A percentile compares a stretch with the other conserved stretches of the same genome.
Conservation (phyloP, 2,797 vertebrate genomes). For the Pangasius krempfi region DNA sequence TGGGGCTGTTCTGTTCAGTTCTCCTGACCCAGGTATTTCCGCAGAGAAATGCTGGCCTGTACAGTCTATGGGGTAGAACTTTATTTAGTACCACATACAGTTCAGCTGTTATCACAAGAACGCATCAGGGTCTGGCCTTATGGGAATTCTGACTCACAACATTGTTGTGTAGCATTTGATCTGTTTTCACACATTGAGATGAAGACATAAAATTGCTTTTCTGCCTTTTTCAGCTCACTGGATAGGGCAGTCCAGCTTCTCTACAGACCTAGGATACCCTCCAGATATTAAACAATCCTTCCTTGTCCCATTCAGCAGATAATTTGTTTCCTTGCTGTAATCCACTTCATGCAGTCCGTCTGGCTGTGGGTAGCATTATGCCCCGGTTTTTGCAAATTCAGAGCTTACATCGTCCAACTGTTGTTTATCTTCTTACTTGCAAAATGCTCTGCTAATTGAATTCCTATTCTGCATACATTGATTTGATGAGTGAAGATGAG, state of each 20-base stretch:
- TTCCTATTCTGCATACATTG: conserved; percentile 57
- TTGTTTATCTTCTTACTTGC: conserved; percentile 49
- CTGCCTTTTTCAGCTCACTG: conserved; percentile 46
- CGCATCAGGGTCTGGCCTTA: conserved; percentile 27
- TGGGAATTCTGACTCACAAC: conserved; percentile 27
- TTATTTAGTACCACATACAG: conserved; percentile 28
- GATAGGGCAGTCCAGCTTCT: not conserved
- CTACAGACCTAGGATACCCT: not conserved
- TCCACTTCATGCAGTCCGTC: conserved; percentile 23
- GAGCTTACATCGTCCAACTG: conserved; percentile 53
- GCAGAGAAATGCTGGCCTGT: conserved; percentile 18
- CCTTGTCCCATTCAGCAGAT: conserved; percentile 17
- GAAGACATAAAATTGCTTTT: conserved; percentile 51
- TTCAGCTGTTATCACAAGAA: conserved; percentile 41
- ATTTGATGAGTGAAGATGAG: conserved; percentile 66
- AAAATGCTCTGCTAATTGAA: conserved; percentile 58
- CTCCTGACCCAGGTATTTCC: conserved; percentile 33
- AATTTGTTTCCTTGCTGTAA: conserved; percentile 22
- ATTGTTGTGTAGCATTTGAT: conserved; percentile 30
- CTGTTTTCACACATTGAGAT: conserved; percentile 40
- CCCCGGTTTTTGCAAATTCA: conserved; percentile 18
- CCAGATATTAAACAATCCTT: conserved; percentile 23
- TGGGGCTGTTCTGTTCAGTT: conserved; percentile 19
- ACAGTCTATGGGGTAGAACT: conserved; percentile 2
- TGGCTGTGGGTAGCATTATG: conserved; percentile 16